These are phyloP conservation scores for Cassiopea andromeda DNA, from an alignment of 30 jellyfish, hydroid and myxozoan genomes.

Conservation along the genomic window DNA sequence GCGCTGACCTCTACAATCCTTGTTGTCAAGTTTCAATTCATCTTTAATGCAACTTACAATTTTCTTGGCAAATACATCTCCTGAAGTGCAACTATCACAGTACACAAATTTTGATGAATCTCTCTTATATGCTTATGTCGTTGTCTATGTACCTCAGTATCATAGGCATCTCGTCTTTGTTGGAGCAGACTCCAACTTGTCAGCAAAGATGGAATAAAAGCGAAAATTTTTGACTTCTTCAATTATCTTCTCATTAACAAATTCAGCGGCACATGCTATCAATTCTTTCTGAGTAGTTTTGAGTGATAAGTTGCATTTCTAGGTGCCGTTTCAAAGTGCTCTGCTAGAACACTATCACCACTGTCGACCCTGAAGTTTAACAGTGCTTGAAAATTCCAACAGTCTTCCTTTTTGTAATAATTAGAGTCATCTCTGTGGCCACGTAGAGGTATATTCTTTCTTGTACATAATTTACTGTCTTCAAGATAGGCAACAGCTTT, in stretches of 20 bases:
- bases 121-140: background rate
- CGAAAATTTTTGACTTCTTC: background rate
- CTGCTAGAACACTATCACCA: constrained; percentile 25
- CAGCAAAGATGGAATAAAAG: background rate
- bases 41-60: background rate
- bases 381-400: constrained; percentile 44
- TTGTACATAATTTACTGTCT: background rate
- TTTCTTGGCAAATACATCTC: constrained; percentile 12
- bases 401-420: constrained; percentile 6
- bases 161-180: constrained; percentile 51
- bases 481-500: constrained; percentile 10
- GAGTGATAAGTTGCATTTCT: constrained; percentile 29
- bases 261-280: constrained; percentile 18
- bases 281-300: constrained; percentile 9
- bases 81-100: constrained; percentile 15
- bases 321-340: constrained; percentile 41
- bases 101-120: constrained; percentile 14
- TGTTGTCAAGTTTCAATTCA: constrained; percentile 18
- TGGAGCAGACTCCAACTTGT: constrained; percentile 11
- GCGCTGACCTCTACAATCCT: constrained; percentile 52
- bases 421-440: constrained; percentile 50
- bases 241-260: background rate
- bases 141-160: constrained; percentile 30
- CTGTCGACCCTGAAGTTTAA: constrained; percentile 25
- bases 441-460: constrained; percentile 37